These are phyloP conservation scores for Danio tinwini DNA, from an alignment of 2,797 vertebrate genomes.

Conservation along the genomic window DNA sequence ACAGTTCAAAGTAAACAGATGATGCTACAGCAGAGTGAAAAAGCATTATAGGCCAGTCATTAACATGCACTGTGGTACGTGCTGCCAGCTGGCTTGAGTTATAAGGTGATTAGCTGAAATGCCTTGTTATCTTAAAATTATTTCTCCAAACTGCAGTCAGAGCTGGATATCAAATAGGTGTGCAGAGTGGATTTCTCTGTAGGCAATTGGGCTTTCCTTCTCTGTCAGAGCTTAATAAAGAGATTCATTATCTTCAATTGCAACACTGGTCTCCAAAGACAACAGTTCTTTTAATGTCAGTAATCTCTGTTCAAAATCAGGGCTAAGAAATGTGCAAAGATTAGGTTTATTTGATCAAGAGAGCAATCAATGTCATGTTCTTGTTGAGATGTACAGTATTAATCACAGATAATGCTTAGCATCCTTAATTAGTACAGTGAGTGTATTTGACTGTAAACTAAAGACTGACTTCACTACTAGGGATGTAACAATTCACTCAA, in stretches of 20 bases:
- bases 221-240: constrained; percentile 22
- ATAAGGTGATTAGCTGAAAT: constrained; percentile 52
- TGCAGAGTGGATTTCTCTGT: background rate
- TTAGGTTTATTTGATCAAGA: background rate
- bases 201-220: background rate
- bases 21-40: background rate
- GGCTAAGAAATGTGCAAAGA: background rate
- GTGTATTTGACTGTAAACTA: background rate
- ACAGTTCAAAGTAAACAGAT: background rate
- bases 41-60: background rate
- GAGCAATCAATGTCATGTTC: background rate
- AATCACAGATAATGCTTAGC: background rate
- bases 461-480: background rate
- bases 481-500: too few relatives aligned
- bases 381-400: background rate
- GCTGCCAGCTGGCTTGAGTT: constrained; percentile 32
- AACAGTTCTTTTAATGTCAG: background rate
- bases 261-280: background rate
- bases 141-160: constrained; percentile 46
- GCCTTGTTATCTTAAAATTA: constrained; percentile 51
- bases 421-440: constrained; percentile 4
- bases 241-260: background rate
- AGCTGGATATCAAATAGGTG: constrained; percentile 44
- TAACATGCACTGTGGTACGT: constrained; percentile 20
- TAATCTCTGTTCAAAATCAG: background rate